Percentiles rank a stretch among this genome's conserved stretches.
These are phyloP conservation scores for Cepaea hortensis DNA, from an alignment of 2,888 invertebrate species.

Conservation along the genomic window DNA sequence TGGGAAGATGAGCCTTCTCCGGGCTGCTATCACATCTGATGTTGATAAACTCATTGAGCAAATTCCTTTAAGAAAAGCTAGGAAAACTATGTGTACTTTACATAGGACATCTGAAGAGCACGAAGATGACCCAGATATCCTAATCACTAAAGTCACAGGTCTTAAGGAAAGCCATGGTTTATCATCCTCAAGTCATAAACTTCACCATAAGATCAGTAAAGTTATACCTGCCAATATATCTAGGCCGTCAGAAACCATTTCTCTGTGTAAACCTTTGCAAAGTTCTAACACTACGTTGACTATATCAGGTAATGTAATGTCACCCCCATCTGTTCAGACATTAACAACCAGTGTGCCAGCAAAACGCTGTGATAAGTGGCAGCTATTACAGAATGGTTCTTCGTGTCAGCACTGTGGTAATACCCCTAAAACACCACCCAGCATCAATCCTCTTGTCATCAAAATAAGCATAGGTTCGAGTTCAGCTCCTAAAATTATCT, in stretches of 20 bases:
- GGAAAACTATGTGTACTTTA: neutral
- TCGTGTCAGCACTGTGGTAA: neutral
- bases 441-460: neutral
- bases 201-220: neutral
- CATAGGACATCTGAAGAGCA: neutral
- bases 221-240: neutral
- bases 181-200: neutral
- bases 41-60: conserved; percentile 46
- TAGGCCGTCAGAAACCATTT: neutral
- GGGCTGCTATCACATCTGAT: conserved; percentile 44
- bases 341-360: neutral
- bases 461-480: conserved; percentile 1
- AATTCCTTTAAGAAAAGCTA: conserved; percentile 33
- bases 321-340: neutral
- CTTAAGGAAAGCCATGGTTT: conserved; percentile 5
- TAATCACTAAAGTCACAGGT: conserved; percentile 37
- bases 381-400: neutral
- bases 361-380: neutral
- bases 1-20: conserved; percentile 35
- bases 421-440: neutral
- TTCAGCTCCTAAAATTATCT: neutral
- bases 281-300: neutral
- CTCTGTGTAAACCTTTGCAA: neutral
- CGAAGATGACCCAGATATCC: conserved; percentile 21
- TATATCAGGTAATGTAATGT: neutral